Percentiles rank a stretch among this genome's conserved stretches.
Evolutionary conservation across 2,888 invertebrate species (phyloP).

Genomic region (Agelastica alni): DNA sequence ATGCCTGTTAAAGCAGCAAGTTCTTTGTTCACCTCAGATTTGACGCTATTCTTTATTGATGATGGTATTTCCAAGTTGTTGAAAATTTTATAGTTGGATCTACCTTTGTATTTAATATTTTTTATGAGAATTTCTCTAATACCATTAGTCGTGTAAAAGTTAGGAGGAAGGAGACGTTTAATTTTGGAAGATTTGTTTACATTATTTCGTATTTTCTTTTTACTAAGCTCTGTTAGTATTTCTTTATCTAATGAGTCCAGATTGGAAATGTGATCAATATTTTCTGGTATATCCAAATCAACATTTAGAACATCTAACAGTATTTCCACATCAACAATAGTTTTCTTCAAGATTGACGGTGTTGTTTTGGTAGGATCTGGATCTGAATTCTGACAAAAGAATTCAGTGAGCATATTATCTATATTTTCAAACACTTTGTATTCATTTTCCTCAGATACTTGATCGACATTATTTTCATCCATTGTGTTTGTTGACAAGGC

Average conservation of each 20-base stretch:
- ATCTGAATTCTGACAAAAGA: conserved; percentile 35
- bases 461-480: background rate
- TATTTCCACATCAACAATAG: conserved; percentile 29
- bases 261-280: conserved; percentile 27
- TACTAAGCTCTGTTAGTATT: conserved; percentile 34
- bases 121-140: conserved; percentile 40
- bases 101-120: conserved; percentile 24
- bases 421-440: no score
- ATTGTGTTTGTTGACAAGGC: no score
- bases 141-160: conserved; percentile 38
- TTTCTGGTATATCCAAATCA: conserved; percentile 38
- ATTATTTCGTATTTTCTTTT: background rate
- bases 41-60: background rate
- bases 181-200: background rate
- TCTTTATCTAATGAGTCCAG: conserved; percentile 40
- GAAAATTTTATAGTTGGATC: no score
- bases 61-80: background rate
- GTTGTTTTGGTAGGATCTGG: conserved; percentile 12
- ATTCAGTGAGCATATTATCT: conserved; percentile 39
- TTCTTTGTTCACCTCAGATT: conserved; percentile 4
- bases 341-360: conserved; percentile 21
- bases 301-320: conserved; percentile 36
- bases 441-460: no score
- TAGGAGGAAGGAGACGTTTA: conserved; percentile 37
- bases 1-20: background rate